Evolutionary conservation across 2,888 invertebrate genomes (phyloP), one percentile per base, ranked within the genome.

Genomic region (Teleogryllus oceanicus): DNA sequence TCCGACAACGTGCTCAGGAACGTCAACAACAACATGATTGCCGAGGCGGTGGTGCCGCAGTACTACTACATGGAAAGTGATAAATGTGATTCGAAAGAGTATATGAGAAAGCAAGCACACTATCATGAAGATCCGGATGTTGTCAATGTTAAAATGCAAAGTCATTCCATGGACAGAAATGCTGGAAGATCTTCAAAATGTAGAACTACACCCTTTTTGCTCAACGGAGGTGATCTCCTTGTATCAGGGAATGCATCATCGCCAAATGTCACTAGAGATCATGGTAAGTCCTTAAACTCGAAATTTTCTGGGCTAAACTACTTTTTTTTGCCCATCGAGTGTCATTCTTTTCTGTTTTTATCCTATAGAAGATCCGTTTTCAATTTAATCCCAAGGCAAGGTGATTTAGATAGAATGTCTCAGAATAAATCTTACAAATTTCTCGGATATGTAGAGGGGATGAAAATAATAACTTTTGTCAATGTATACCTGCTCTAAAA

Each of bases 181-280:
- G 18, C 76, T 11, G 49, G n/a, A 50, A 49, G n/a, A n/a, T 49
- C 77, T 50, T n/a, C 77, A 77, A 77, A n/a, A 24, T 50, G 77
- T 49, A 77, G 77, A 77, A 77, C 81, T 16, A 79, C 81, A 75
- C 75, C 81, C 18, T 79, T 79, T 77, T 77, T 85, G 82, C 83
- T 85, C 80, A 87, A 87, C 82, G 87, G 86, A 75, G 86, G 85
- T 10, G 83, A 80, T 21, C 79, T 81, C 50, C 78, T 82, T 75
- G 74, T 78, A n/a, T 77, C 81, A 11, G 85, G 85, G 83, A 86
- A 87, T 81, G 85, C 86, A n/a, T 85, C 86, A 82, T 86, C 86
- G 62, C 87, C 86, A 16, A 86, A 85, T 82, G 86, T 86, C 13
- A 85, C 78, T 37, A 76, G 80, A 75, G 82, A 82, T 77, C 75